Base-by-base conservation (phyloP, 2,888 invertebrate genomes). In the Mystacides longicornis region DNA sequence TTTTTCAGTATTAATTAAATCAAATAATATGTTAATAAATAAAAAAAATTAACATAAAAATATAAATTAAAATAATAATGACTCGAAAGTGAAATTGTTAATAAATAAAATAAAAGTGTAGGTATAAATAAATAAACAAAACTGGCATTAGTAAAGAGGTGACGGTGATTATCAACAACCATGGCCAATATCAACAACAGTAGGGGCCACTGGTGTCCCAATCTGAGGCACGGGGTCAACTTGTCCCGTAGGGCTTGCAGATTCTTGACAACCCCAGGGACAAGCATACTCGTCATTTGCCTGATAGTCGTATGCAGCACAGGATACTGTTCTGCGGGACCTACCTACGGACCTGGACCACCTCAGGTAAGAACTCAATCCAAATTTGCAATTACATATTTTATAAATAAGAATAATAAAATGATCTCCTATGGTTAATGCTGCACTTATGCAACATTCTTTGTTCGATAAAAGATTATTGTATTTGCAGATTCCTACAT, bases 211-310 rank as follows among this genome's bases (percentile, higher is more conserved):
- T 45, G 53, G 9, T 52, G 57, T 43, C 56, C 57, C 18, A 60
- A 56, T 59, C 69, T 85, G 67, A 75, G 79, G 71, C 83, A 85
- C 71, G 81, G 84, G 67, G 83, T 85, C 66, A 84, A 85, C 70
- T 71, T 85, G 66, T 84, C 85, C 64, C 73, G 85, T 63, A 78
- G 85, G 63, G 85, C 85, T 60, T 85, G 85, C 75, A 83, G 85
- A 82, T 63, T 61, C 52, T 37, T 31, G 62, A 20, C 16, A 19
- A 45, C 45, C 9, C 11, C 9, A 3, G 18, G 20, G 20, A 20
- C 45, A 16, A 47, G 51, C 50, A 59, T 33, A 61, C 58, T 54
- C 59, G 60, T 49, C 20, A 7, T 52, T 49, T 65, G 18, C 20
- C 19, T 45, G 19, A 7, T 45, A 11, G 11, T 9, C 11, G 21